These are phyloP conservation scores for Folsomia manolachei DNA, from an alignment of 2,888 invertebrate species.

Conservation along the genomic window DNA sequence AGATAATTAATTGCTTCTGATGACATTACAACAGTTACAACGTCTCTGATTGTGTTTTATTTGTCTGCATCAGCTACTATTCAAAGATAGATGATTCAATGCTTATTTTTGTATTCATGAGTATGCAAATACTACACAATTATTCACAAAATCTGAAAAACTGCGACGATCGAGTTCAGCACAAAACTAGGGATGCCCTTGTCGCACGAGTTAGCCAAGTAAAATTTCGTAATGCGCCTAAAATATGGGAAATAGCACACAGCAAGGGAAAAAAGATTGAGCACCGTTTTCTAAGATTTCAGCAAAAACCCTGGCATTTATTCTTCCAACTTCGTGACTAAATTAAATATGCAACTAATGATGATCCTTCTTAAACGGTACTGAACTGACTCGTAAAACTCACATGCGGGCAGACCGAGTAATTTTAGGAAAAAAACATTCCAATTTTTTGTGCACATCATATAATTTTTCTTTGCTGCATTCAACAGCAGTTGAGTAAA, in stretches of 20 bases:
- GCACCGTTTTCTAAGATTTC: background rate
- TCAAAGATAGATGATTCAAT: too few relatives aligned
- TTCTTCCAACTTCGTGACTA: conserved; percentile 11
- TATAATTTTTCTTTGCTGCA: too few relatives aligned
- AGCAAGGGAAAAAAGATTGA: background rate
- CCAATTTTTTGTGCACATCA: too few relatives aligned
- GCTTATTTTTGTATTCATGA: too few relatives aligned
- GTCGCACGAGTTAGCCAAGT: conserved; percentile 2
- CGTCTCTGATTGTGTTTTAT: too few relatives aligned
- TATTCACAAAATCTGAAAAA: too few relatives aligned
- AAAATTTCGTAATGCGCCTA: background rate
- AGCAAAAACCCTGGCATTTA: background rate
- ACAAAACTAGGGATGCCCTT: too few relatives aligned
- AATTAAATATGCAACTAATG: conserved; percentile 17
- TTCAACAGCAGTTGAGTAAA: background rate
- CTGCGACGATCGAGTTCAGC: too few relatives aligned
- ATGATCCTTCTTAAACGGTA: background rate
- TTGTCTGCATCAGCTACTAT: too few relatives aligned
- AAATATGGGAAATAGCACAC: background rate
- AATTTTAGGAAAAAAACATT: background rate
- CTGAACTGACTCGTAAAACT: background rate
- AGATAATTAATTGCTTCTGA: background rate
- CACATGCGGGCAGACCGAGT: background rate
- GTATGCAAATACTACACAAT: too few relatives aligned
- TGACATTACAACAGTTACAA: too few relatives aligned